Evolutionary conservation across 2,113 vertebrate genomes (phyloP).

Genomic region (Pimephales promelas): DNA sequence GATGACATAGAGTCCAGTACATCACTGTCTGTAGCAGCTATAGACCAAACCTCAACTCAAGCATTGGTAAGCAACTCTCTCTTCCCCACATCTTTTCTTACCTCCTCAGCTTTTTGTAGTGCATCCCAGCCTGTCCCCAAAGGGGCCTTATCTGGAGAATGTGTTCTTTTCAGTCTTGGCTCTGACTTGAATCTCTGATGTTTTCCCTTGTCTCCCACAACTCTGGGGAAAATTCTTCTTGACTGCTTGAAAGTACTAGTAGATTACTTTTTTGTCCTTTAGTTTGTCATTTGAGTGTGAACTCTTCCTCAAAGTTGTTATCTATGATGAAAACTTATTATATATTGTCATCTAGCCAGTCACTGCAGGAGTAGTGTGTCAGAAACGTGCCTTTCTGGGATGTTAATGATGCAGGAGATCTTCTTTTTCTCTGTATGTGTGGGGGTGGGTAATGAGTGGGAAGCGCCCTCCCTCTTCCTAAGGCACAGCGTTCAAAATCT

Average conservation of each 20-base stretch:
- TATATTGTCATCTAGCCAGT: conserved; percentile 9
- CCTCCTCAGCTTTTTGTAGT: conserved; percentile 11
- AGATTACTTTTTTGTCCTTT: conserved; percentile 9
- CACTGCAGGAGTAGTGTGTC: neutral
- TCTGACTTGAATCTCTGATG: conserved; percentile 12
- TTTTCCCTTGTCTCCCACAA: conserved; percentile 4
- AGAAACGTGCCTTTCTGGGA: neutral
- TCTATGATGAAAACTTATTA: conserved; percentile 17
- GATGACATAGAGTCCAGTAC: conserved; percentile 86
- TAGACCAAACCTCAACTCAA: conserved; percentile 93
- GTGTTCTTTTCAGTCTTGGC: neutral
- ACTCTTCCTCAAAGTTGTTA: conserved; percentile 3
- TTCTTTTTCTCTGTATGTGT: neutral
- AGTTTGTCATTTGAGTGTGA: neutral
- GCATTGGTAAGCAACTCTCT: conserved; percentile 85
- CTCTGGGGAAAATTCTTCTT: neutral
- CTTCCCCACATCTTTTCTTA: conserved; percentile 16
- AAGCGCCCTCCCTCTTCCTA: neutral
- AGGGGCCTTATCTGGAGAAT: neutral
- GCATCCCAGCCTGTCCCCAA: neutral
- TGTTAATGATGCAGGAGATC: neutral
- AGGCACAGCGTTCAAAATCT: conserved; percentile 38
- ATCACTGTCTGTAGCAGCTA: conserved; percentile 84
- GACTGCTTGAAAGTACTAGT: neutral
- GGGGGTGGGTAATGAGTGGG: neutral